Conservation (phyloP, 2,888 invertebrate species). For the Lasioglossum morio region DNA sequence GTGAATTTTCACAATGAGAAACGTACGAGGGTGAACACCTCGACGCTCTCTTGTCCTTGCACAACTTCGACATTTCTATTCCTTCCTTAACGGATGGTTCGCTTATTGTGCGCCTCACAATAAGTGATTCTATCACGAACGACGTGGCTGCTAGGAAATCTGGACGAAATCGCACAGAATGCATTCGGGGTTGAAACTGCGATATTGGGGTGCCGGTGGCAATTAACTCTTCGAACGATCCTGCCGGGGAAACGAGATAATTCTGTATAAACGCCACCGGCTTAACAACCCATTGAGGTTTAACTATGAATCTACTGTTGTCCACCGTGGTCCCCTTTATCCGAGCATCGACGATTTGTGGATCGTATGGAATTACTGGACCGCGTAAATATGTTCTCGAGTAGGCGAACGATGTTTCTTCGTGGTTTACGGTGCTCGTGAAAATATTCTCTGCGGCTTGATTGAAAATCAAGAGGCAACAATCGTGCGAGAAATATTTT, state of each 20-base stretch:
- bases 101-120: too few species aligned
- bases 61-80: too few species aligned
- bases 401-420: slow-evolving; percentile 1
- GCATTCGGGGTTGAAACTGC: slow-evolving; percentile 65
- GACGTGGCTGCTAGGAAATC: slow-evolving; percentile 14
- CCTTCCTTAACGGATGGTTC: too few species aligned
- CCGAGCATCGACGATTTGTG: slow-evolving; percentile 18
- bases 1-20: too few species aligned
- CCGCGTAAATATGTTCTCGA: slow-evolving; percentile 21
- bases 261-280: slow-evolving; percentile 71
- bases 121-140: background rate
- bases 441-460: background rate
- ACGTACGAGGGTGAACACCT: too few species aligned
- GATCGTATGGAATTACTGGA: background rate
- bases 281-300: slow-evolving; percentile 69
- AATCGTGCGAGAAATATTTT: background rate
- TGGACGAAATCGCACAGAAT: slow-evolving; percentile 47
- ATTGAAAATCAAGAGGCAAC: background rate
- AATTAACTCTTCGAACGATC: slow-evolving; percentile 70
- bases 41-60: too few species aligned
- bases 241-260: slow-evolving; percentile 67
- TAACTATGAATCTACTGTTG: slow-evolving; percentile 43
- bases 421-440: background rate
- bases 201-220: slow-evolving; percentile 42
- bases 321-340: slow-evolving; percentile 10